Evolutionary conservation across 92 coral and sea anemone genomes (phyloP), one percentile per base, ranked within the genome.

Genomic region (Palythoa caribaeorum): DNA sequence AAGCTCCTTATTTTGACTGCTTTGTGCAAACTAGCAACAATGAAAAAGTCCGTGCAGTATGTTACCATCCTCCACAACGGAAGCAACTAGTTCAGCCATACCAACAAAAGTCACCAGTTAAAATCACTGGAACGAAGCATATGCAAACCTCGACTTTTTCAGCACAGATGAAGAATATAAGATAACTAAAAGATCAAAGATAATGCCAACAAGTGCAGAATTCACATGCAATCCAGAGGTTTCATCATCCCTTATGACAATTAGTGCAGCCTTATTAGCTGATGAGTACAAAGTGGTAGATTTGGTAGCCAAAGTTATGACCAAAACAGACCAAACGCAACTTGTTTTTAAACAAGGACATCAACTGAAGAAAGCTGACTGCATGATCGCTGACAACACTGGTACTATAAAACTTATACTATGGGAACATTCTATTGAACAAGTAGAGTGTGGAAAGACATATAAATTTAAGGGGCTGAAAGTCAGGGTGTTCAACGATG

Each of bases 251-350:
- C 85, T 87, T 39, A 35, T 87, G 59, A 87, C 91, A 75, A 70
- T 91, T 36, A 53, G 44, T 38, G 76, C 88, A 87, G 88, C 88
- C 75, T 85, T 87, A 52, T 73, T 72, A 78, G 88, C 91, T 57
- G 93, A 91, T 75, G 72, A 72, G 36, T 87, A 87, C 65, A 83
- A 87, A 72, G 76, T 78, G 44, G 63, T 91, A 19, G 91, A 91
- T 81, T 87, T 87, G 38, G 39, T 50, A 40, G 88, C 93, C 75
- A 91, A 91, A 83, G 91, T 83, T 47, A 91, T 86, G 87, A 90
- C 55, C 87, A 90, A 77, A 68, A 68, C 79, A 44, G 73, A 90
- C 79, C 71, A 78, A 40, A 90, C 59, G 76, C 87, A 85, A 60
- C 77, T 79, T 39, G 72, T 91, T 51, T 63, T 91, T 80, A 87